Evolutionary conservation across 1,140 invertebrate genomes (phyloP).

Genomic region (Atta texana): DNA sequence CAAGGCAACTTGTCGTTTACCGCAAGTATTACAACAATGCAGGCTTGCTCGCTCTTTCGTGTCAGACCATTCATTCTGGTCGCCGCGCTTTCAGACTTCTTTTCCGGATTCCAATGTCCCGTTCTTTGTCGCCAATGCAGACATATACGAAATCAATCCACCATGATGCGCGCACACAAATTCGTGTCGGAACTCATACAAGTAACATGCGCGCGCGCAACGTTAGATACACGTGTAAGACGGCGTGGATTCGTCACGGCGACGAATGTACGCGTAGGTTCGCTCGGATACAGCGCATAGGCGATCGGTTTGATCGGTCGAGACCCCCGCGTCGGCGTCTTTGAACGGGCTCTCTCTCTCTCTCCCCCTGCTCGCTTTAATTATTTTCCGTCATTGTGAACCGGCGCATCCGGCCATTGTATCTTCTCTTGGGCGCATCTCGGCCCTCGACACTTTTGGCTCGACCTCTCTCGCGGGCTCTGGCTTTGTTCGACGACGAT

Average conservation of each 20-base stretch:
- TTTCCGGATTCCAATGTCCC: constrained; percentile 24
- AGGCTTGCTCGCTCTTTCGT: constrained; percentile 16
- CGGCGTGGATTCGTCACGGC: constrained; percentile 60
- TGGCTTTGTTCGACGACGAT: constrained; percentile 61
- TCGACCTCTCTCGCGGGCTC: constrained; percentile 63
- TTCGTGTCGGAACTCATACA: background rate
- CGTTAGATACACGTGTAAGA: constrained; percentile 2
- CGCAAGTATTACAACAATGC: constrained; percentile 10
- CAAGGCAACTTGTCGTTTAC: background rate
- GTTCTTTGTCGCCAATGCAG: background rate
- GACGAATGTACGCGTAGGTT: constrained; percentile 34
- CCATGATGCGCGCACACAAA: constrained; percentile 10
- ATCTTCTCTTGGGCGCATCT: constrained; percentile 16
- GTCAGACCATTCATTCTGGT: background rate
- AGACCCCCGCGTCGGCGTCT: constrained; percentile 76
- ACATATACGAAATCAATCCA: constrained; percentile 33
- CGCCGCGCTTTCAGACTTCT: background rate
- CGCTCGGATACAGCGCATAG: constrained; percentile 25
- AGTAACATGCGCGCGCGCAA: background rate
- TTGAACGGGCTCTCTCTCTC: constrained; percentile 71
- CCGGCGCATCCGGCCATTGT: constrained; percentile 75
- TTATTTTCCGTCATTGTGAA: constrained; percentile 82
- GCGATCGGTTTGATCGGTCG: constrained; percentile 72
- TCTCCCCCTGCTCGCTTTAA: constrained; percentile 75
- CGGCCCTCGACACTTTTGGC: constrained; percentile 59